Evolutionary conservation across 2,888 invertebrate species (phyloP).

Genomic region (Pollenia amentaria): DNA sequence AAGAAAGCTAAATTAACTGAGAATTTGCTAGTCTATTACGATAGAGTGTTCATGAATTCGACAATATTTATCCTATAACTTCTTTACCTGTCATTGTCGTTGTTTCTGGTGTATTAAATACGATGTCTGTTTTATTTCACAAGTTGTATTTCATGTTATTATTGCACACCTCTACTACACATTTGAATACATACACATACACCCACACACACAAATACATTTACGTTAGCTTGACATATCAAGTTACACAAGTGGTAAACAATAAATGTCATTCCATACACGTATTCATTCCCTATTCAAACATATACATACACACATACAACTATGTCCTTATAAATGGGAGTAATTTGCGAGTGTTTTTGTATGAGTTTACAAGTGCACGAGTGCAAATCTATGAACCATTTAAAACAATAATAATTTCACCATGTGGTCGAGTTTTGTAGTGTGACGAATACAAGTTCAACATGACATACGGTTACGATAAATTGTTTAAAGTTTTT

Average conservation of each 20-base stretch:
- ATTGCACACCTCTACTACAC: not conserved
- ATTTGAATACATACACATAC: not conserved
- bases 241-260: constrained; percentile 51
- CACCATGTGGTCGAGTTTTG: not conserved
- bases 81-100: no score
- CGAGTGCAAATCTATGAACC: constrained; percentile 20
- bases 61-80: no score
- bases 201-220: not conserved
- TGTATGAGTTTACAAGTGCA: not conserved
- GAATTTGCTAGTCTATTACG: no score
- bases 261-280: constrained; percentile 40
- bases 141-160: constrained; percentile 31
- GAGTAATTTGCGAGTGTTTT: not conserved
- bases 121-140: constrained; percentile 26
- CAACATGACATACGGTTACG: constrained; percentile 7
- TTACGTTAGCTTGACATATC: constrained; percentile 36
- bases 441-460: not conserved
- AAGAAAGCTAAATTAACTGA: no score
- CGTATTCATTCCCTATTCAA: no score
- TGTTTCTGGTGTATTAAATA: not conserved
- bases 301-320: not conserved
- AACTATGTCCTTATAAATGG: not conserved
- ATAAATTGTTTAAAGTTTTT: not conserved
- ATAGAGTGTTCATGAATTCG: no score
- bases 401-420: constrained; percentile 37